A percentile compares a stretch with the other conserved stretches of the same genome.
Conservation (phyloP, 35 echinoderm and acorn worm genomes). For the Heliocidaris tuberculata region DNA sequence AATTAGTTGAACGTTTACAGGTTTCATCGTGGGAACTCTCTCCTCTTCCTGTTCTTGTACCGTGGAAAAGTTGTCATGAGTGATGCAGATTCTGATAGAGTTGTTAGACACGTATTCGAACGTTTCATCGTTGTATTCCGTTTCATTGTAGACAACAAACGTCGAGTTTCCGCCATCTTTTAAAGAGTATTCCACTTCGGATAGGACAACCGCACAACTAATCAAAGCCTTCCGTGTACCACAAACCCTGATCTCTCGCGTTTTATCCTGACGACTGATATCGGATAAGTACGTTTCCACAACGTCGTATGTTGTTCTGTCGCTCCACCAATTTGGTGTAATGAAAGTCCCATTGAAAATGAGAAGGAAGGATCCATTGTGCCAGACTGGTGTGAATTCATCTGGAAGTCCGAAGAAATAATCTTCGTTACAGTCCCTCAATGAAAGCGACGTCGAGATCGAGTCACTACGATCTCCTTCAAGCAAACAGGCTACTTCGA, state of each 20-base stretch:
- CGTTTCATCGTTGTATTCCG: not conserved
- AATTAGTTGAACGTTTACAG: not conserved
- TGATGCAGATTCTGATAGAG: not conserved
- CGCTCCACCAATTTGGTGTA: not conserved
- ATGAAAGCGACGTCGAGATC: not conserved
- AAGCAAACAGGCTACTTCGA: not conserved
- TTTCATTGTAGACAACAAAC: not conserved
- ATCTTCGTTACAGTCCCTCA: not conserved
- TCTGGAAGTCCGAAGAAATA: not conserved
- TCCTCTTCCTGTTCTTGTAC: not conserved
- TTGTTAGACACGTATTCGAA: not conserved
- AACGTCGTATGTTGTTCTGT: not conserved
- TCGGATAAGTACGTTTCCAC: not conserved
- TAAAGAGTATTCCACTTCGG: not conserved
- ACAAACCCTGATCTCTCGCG: not conserved
- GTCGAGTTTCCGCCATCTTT: not conserved
- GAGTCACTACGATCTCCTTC: not conserved
- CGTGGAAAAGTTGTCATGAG: not conserved
- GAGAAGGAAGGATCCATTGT: not conserved
- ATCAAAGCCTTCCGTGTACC: not conserved
- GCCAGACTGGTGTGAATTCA: not conserved
- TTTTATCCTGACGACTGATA: not conserved
- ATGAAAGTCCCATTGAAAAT: slow-evolving; percentile 3
- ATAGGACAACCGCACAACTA: not conserved
- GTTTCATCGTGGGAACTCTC: not conserved